These are phyloP conservation scores for Drosophila melanocephala DNA, from an alignment of 2,888 invertebrate species.

Conservation along the genomic window DNA sequence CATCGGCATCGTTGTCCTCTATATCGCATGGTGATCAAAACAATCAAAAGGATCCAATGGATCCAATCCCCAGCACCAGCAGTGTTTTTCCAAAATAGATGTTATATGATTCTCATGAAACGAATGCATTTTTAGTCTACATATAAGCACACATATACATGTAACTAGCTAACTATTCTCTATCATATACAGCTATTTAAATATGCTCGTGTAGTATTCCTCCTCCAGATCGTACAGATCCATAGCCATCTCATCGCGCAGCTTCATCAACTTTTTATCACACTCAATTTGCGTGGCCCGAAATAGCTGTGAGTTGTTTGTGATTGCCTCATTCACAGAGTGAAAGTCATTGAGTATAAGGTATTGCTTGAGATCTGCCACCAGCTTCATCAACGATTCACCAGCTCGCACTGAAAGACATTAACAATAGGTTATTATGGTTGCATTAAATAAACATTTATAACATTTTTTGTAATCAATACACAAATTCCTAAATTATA, in stretches of 20 bases:
- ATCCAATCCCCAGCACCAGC: conserved; percentile 10
- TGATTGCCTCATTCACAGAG: conserved; percentile 98
- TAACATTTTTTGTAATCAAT: neutral
- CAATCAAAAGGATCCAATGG: conserved; percentile 8
- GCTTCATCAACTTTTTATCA: conserved; percentile 95
- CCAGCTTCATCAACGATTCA: conserved; percentile 98
- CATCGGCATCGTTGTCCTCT: conserved; percentile 58
- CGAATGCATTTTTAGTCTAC: conserved; percentile 15
- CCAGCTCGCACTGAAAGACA: conserved; percentile 93
- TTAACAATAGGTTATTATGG: neutral
- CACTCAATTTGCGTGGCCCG: conserved; percentile 96
- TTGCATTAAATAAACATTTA: neutral
- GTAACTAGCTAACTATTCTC: neutral
- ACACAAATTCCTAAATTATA: neutral
- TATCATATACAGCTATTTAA: conserved; percentile 74
- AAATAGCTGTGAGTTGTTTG: conserved; percentile 95
- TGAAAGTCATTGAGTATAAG: conserved; percentile 99
- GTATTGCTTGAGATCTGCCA: conserved; percentile 99
- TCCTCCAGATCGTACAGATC: conserved; percentile 88
- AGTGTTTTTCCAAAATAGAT: conserved; percentile 20
- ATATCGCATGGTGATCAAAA: conserved; percentile 36
- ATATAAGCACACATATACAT: neutral
- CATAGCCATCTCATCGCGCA: conserved; percentile 97
- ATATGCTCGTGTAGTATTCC: conserved; percentile 85
- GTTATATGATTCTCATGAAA: neutral